phyloP scores from a whole-genome alignment of 2,797 vertebrate species.

The Dicrostonyx torquatus region DNA sequence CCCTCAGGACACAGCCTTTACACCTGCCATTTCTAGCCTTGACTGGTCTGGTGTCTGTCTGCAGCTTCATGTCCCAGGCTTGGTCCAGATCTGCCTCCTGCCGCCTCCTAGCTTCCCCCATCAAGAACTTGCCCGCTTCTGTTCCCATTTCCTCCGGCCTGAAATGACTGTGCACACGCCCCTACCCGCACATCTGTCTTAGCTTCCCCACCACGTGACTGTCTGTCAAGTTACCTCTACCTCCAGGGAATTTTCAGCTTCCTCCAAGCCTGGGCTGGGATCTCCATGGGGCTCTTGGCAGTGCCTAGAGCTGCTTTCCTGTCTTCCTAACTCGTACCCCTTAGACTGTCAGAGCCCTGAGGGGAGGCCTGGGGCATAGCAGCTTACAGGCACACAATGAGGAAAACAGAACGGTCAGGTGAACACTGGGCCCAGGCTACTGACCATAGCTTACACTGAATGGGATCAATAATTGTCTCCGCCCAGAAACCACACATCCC shows the following conservation, averaged over 20 bases:
- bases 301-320: neutral
- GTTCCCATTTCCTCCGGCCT: neutral
- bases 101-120: neutral
- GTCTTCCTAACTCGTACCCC: neutral
- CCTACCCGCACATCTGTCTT: neutral
- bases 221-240: neutral
- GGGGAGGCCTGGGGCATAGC: neutral
- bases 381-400: fast-evolving
- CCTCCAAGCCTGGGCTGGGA: neutral
- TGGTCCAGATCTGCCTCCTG: neutral
- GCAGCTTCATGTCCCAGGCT: neutral
- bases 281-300: neutral
- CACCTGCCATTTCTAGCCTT: neutral
- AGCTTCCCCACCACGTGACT: neutral
- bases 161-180: neutral
- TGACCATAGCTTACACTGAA: neutral
- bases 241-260: neutral
- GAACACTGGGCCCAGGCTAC: neutral
- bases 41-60: neutral
- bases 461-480: neutral
- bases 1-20: neutral
- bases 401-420: fast-evolving
- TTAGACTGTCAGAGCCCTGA: too few relatives aligned
- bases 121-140: neutral
- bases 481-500: neutral